Evolutionary conservation across 2,888 invertebrate species (phyloP).

Genomic region (Latrodectus hesperus): DNA sequence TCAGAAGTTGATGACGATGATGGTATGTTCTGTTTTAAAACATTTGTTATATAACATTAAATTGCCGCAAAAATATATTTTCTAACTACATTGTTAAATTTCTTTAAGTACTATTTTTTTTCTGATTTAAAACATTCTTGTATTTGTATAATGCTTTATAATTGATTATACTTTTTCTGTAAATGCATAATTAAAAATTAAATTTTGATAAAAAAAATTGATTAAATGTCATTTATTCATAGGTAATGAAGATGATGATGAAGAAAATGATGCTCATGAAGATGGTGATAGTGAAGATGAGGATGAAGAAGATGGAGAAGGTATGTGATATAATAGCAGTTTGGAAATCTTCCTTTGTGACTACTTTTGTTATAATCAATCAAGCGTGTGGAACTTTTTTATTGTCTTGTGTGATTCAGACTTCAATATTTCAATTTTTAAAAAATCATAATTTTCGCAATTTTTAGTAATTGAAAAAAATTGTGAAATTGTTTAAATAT

Average conservation of each 20-base stretch:
- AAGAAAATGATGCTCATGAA: slow-evolving; percentile 66
- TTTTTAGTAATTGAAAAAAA: too few species aligned
- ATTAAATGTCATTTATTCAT: slow-evolving; percentile 1
- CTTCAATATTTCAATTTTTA: too few species aligned
- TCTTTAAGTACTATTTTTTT: too few species aligned
- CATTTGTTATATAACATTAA: too few species aligned
- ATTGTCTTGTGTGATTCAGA: too few species aligned
- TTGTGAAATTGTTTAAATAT: too few species aligned
- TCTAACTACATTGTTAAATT: too few species aligned
- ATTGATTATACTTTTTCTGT: neutral
- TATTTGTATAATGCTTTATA: neutral
- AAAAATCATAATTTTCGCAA: too few species aligned
- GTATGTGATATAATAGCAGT: neutral
- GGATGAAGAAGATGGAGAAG: slow-evolving; percentile 59
- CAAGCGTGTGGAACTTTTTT: too few species aligned
- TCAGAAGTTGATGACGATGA: slow-evolving; percentile 74
- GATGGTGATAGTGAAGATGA: slow-evolving; percentile 67
- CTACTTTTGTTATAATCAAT: too few species aligned
- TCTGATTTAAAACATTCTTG: neutral
- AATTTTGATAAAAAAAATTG: neutral
- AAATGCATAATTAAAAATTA: neutral
- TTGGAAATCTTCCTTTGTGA: too few species aligned
- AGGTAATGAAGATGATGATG: slow-evolving; percentile 65
- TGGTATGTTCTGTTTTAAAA: slow-evolving; percentile 8
- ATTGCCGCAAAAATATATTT: too few species aligned